Base-by-base conservation (phyloP, 1,140 invertebrate genomes). In the Drosophila ogumai region DNA sequence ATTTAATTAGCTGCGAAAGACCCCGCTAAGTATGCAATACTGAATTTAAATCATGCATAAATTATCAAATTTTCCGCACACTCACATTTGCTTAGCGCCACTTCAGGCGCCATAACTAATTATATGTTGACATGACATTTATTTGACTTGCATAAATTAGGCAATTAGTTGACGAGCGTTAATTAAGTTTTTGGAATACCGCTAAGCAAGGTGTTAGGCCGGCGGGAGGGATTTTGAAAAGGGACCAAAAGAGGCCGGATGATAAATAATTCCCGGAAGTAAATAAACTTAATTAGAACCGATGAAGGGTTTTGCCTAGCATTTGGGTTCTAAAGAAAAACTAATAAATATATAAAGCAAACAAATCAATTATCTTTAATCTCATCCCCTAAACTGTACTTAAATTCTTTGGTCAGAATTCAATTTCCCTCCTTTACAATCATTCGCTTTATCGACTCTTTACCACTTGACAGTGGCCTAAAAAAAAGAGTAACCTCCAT, bases 81-180 rank as follows among this genome's bases (percentile, higher is more conserved):
- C n/a, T 31, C 74, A 34, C 61, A 60, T 80, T 76, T 76, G 36
- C 81, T 71, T 25, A 36, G 58, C 54, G 44, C 72, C 44, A 58
- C 47, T 68, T 60, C 34, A 55, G 47, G 71, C 52, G 76, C 72
- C 64, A 76, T 67, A 80, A 80, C 80, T 87, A 87, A 87, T 88
- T 88, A 82, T 87, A 74, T 88, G 84, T 77, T 80, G 84, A 87
- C 84, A 74, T 88, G 84, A 75, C 84, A 88, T 88, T 87, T 84
- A 87, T 87, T 87, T 87, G 84, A 77, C 73, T 80, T 87, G 84
- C 84, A 87, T 87, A 87, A 88, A 88, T 87, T 87, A 87, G 76
- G 64, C 84, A 87, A 87, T 87, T 87, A 87, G 84, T 88, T 68
- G 80, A 77, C 58, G 74, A 65, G 57, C 79, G 76, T 56, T 77